Base-by-base conservation (phyloP, 2,888 invertebrate species). In the Metellina segmentata region DNA sequence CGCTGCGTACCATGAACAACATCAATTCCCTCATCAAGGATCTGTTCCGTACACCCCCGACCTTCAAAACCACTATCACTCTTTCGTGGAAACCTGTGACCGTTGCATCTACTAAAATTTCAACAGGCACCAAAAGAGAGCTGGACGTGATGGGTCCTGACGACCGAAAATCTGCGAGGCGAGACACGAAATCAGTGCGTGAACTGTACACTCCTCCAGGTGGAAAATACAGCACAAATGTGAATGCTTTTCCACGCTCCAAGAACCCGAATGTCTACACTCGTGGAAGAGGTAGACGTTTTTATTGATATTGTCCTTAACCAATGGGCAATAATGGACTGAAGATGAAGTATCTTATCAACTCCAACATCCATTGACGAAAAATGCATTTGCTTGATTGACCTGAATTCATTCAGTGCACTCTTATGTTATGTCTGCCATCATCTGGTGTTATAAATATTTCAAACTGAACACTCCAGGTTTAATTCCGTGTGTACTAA, bases 1-100 rank as follows among this genome's bases (percentile, higher is more conserved):
- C 98, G 13, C 96, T 98, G 77, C 97, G 97, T 95, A 97, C 98
- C 7, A 97, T 98, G 85, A 97, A 97, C 81, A 99, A 99, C 95
- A 98, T 99, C 93, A 98, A 98, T 94, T 96, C 97, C 0, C 96
- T 99, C 79, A 98, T 99, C 93, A 97, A 98, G 95, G 99, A 99
- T 95, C 96, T 99, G 93, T 99, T 99, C 95, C 98, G 98, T 95
- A 97, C 97, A 89, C 98, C 99, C 16, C 99, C 99, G 7, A 97
- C 97, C 94, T 99, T 98, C 95, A 98, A 98, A 95, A 97, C 92
- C 0, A 81, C 74, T 4, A 90, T 94, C n/a, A 85, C 75, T 20
- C 72, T 94, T 20, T 93, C 93, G 7, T 94, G 94, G 93, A 94
- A 94, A 61, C 92, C 92, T 11, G 71, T 85, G 0, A 85, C 86